phyloP scores from a whole-genome alignment of 2,888 invertebrate species.

The Apomyelois bistriatella region DNA sequence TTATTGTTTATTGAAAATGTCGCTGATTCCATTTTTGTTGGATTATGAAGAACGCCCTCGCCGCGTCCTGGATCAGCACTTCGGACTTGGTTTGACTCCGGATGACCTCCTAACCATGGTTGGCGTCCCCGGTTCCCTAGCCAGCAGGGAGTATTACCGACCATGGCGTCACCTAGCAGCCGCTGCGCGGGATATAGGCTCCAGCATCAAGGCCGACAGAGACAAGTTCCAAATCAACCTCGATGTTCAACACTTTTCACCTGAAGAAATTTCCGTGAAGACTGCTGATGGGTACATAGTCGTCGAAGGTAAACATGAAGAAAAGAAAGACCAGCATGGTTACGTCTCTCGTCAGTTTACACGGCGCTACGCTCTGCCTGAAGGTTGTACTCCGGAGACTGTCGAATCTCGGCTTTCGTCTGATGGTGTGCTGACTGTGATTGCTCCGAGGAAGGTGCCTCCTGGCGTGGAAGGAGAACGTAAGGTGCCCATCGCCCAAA shows the following conservation, averaged over 20 bases:
- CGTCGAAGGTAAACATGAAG: conserved; percentile 89
- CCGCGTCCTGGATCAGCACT: conserved; percentile 74
- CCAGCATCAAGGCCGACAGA: conserved; percentile 72
- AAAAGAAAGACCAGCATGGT: conserved; percentile 87
- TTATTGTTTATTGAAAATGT: conserved; percentile 66
- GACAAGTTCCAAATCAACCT: conserved; percentile 80
- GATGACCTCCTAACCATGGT: conserved; percentile 61
- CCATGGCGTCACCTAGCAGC: conserved; percentile 70
- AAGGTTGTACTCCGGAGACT: conserved; percentile 83
- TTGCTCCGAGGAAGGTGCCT: conserved; percentile 77
- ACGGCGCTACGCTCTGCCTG: conserved; percentile 87
- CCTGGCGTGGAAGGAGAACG: conserved; percentile 66
- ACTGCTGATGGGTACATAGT: conserved; percentile 85
- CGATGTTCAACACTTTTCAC: conserved; percentile 88
- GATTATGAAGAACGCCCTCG: conserved; percentile 64
- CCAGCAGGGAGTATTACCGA: conserved; percentile 57
- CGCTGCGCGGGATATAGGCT: conserved; percentile 71
- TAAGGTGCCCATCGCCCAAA: conserved; percentile 80
- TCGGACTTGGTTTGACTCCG: conserved; percentile 70
- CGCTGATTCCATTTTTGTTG: conserved; percentile 68
- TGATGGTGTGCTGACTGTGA: conserved; percentile 86
- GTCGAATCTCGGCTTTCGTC: conserved; percentile 87
- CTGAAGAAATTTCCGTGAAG: conserved; percentile 87
- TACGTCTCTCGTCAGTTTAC: conserved; percentile 87
- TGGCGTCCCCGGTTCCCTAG: conserved; percentile 33